Evolutionary conservation across 2,888 invertebrate species (phyloP).

Genomic region (Lagria hirta): DNA sequence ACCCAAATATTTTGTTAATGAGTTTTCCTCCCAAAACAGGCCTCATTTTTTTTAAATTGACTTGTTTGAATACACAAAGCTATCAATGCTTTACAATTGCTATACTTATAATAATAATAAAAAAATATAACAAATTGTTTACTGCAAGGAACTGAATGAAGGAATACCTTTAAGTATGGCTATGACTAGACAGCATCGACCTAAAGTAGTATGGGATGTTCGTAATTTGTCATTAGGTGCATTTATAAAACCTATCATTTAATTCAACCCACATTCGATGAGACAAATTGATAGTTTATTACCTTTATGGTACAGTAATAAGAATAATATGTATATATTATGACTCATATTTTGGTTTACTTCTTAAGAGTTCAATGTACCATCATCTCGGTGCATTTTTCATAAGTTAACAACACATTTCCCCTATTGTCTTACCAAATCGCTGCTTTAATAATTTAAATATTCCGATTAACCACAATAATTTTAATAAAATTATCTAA

Average conservation of each 20-base stretch:
- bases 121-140: too few species aligned
- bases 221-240: too few species aligned
- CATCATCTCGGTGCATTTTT: constrained; percentile 36
- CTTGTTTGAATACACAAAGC: constrained; percentile 11
- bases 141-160: too few species aligned
- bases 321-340: constrained; percentile 10
- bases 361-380: constrained; percentile 37
- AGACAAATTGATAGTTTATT: constrained; percentile 16
- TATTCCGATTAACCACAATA: too few species aligned
- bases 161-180: too few species aligned
- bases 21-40: constrained; percentile 23
- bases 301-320: constrained; percentile 14
- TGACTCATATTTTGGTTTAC: constrained; percentile 3
- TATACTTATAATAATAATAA: too few species aligned
- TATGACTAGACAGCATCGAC: too few species aligned
- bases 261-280: constrained; percentile 10
- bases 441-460: too few species aligned
- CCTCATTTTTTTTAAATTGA: constrained; percentile 18
- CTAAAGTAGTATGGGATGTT: too few species aligned
- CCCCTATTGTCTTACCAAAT: too few species aligned
- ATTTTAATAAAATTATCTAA: too few species aligned
- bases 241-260: constrained; percentile 5
- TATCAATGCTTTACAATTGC: constrained; percentile 5
- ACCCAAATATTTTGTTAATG: constrained; percentile 25
- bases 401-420: too few species aligned